Evolutionary conservation across 2,888 invertebrate genomes (phyloP).

Genomic region (Drosophila affinis): DNA sequence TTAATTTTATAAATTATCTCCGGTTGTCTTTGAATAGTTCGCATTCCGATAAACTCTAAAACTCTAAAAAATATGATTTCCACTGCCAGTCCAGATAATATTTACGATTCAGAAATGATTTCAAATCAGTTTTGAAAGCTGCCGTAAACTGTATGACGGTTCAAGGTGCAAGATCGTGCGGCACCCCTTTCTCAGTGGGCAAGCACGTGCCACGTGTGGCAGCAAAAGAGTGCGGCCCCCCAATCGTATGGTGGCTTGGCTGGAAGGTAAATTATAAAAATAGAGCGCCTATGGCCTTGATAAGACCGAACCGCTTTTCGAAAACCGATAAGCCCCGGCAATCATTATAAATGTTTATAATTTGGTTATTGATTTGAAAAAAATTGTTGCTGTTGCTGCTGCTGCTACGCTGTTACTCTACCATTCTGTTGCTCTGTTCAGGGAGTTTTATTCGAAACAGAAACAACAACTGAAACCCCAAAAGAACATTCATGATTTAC

Average conservation of each 20-base stretch:
- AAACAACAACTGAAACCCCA: background rate
- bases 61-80: background rate
- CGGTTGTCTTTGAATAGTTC: background rate
- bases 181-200: slow-evolving; percentile 1
- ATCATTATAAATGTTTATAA: slow-evolving; percentile 71
- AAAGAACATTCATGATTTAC: slow-evolving; percentile 6
- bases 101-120: slow-evolving; percentile 19
- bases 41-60: background rate
- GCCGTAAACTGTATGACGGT: slow-evolving; percentile 9
- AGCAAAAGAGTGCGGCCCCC: slow-evolving; percentile 5
- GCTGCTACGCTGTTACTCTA: background rate
- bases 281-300: slow-evolving; percentile 62
- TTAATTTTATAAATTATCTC: background rate
- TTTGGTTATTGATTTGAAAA: slow-evolving; percentile 68
- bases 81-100: slow-evolving; percentile 1
- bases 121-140: slow-evolving; percentile 15
- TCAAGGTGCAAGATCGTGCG: background rate
- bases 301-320: slow-evolving; percentile 42
- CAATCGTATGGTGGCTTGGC: slow-evolving; percentile 5
- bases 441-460: slow-evolving; percentile 8
- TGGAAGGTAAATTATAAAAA: slow-evolving; percentile 52
- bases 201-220: slow-evolving; percentile 68
- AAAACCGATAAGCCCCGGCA: slow-evolving; percentile 53
- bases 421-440: slow-evolving; percentile 8
- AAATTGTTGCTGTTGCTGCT: slow-evolving; percentile 11